These are phyloP conservation scores for Malacosoma neustria DNA, from an alignment of 2,888 invertebrate genomes.

Conservation along the genomic window DNA sequence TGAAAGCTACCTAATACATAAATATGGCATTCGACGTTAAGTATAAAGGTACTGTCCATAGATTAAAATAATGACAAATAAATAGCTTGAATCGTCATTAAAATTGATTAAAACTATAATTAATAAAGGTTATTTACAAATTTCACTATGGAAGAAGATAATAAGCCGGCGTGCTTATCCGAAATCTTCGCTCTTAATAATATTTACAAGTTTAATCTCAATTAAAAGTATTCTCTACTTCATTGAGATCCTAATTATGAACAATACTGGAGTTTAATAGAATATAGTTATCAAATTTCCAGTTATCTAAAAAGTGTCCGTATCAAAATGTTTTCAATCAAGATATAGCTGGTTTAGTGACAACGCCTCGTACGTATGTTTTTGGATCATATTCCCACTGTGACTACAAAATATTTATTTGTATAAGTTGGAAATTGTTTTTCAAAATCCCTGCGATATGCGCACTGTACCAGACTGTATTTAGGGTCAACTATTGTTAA, in stretches of 20 bases:
- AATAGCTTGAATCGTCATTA: slow-evolving; percentile 63
- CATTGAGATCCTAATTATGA: slow-evolving; percentile 13
- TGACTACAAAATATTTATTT: no score
- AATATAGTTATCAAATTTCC: neutral
- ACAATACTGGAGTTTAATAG: neutral
- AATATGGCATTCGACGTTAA: slow-evolving; percentile 72
- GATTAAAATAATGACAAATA: slow-evolving; percentile 67
- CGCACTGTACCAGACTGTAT: no score
- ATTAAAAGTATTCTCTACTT: slow-evolving; percentile 40
- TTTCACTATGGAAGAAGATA: slow-evolving; percentile 72
- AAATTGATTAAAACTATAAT: slow-evolving; percentile 47
- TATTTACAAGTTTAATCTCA: slow-evolving; percentile 65
- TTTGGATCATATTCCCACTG: no score
- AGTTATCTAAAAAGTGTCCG: no score
- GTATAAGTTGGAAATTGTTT: no score
- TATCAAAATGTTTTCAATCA: no score
- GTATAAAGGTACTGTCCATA: slow-evolving; percentile 66
- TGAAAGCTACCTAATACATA: slow-evolving; percentile 52
- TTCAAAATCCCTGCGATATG: no score
- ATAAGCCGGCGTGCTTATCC: slow-evolving; percentile 42
- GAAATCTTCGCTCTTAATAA: slow-evolving; percentile 57
- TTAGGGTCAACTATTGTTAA: no score
- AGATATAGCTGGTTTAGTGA: no score
- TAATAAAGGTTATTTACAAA: slow-evolving; percentile 70
- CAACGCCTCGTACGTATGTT: no score